Evolutionary conservation across 2,888 invertebrate genomes (phyloP), one percentile per base, ranked within the genome.

Genomic region (Cinara cedri): DNA sequence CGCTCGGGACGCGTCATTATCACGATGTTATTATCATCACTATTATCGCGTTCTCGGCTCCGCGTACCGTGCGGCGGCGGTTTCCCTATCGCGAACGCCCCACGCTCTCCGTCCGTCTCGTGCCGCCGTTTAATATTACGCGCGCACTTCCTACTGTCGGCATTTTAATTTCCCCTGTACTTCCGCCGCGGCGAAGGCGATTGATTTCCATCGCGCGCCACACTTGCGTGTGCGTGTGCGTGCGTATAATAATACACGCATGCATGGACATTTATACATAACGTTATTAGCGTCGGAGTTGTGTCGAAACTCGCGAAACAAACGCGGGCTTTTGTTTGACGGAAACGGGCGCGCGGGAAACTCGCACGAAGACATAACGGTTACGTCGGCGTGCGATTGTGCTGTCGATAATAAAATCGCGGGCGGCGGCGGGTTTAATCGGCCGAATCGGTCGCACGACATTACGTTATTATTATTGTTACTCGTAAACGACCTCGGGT

Each of bases 111-210:
- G 24, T 16, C 24, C 60, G 60, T 60, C 55, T 3, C 57, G 26
- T 14, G 54, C 1, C 19, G 9, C 19, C 26, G 26, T 34, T 1
- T 34, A 34, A 34, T 34, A 34, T 34, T 34, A 34, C 34, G 34
- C 34, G 34, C 34, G 34, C 34, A 34, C 34, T 34, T 34, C 34
- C 34, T 34, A 6, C 6, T 6, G n/a, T 34, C 19, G 51, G 34
- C 68, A 34, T 34, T 70, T 70, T 54, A 34, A 70, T 70, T 70
- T 70, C 51, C 68, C 34, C 13, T 19, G 13, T 46, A 68, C 49
- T 51, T 51, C 51, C 34, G 19, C 34, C 51, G 26, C 9, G 3
- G 8, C 9, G 34, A 34, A 34, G 34, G 26, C 60, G 51, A 70
- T 70, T 51, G 68, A 70, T 70, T 54, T 34, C 19, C 68, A 13